A percentile compares a stretch with the other conserved stretches of the same genome.
Evolutionary conservation across 2,888 invertebrate species (phyloP).

Genomic region (Meiosimyza decipiens): DNA sequence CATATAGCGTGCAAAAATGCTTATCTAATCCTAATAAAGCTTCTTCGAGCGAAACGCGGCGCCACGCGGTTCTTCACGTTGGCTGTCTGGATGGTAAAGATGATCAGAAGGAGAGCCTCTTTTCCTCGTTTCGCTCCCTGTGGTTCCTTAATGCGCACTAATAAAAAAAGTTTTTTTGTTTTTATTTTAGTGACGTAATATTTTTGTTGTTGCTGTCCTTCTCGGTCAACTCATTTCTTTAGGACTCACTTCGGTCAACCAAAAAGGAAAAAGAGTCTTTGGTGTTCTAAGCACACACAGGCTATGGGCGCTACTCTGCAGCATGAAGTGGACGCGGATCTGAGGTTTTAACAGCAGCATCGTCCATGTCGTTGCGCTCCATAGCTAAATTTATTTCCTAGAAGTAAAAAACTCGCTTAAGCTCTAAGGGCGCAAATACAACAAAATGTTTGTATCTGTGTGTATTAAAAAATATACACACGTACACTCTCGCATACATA

Average conservation of each 20-base stretch:
- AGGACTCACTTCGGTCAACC: background rate
- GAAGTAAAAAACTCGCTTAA: conserved; percentile 34
- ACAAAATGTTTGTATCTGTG: background rate
- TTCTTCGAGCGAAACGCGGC: conserved; percentile 25
- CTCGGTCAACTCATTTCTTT: conserved; percentile 28
- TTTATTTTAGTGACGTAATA: background rate
- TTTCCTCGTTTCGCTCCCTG: conserved; percentile 1
- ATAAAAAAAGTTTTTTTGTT: background rate
- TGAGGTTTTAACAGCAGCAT: conserved; percentile 25
- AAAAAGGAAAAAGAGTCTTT: background rate
- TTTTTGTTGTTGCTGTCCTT: background rate
- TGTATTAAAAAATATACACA: background rate
- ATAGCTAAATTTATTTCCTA: conserved; percentile 39
- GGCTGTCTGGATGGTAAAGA: background rate
- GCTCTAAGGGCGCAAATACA: conserved; percentile 4
- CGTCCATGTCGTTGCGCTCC: conserved; percentile 27
- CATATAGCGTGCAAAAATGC: conserved; percentile 25
- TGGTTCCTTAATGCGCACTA: conserved; percentile 27
- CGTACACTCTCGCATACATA: no score
- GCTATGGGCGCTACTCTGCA: background rate
- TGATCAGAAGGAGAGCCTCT: background rate
- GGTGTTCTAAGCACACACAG: background rate
- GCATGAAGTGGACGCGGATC: conserved; percentile 26
- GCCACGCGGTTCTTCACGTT: conserved; percentile 22
- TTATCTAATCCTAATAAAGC: conserved; percentile 38